Conservation (phyloP, 2,797 vertebrate species). For the Synanceia verrucosa region DNA sequence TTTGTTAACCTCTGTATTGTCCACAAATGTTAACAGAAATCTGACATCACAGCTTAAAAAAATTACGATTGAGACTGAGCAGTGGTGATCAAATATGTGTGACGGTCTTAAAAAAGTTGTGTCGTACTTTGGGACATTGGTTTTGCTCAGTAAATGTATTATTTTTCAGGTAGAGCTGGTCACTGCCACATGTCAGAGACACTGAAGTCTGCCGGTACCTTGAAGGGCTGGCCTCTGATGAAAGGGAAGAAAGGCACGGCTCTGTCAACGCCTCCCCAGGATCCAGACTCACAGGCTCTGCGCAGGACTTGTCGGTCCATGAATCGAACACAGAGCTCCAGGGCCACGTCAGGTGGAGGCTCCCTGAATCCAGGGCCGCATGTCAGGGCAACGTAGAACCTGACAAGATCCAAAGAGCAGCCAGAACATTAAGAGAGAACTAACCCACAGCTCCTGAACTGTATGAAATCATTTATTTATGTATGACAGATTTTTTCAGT, state of each 20-base stretch:
- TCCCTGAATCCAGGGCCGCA: conserved; percentile 86
- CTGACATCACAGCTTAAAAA: background rate
- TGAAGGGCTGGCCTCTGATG: conserved; percentile 93
- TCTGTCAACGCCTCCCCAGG: conserved; percentile 87
- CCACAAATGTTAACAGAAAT: background rate
- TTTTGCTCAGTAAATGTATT: background rate
- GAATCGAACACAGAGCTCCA: conserved; percentile 92
- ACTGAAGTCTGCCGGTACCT: conserved; percentile 75
- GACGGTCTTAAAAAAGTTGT: background rate
- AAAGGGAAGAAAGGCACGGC: conserved; percentile 92
- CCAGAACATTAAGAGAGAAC: too few relatives aligned
- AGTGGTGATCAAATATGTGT: too few relatives aligned
- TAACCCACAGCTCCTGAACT: too few relatives aligned
- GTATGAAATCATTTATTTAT: too few relatives aligned
- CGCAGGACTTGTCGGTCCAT: conserved; percentile 88
- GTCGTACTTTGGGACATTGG: background rate
- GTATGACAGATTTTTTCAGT: too few relatives aligned
- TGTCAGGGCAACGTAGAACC: conserved; percentile 93
- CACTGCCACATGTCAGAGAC: background rate
- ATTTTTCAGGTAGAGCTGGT: background rate
- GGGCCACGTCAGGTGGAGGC: conserved; percentile 88
- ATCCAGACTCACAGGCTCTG: conserved; percentile 88
- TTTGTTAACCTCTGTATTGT: too few relatives aligned
- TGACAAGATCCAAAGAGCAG: conserved; percentile 30
- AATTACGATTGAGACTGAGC: too few relatives aligned